Conservation (phyloP, 2,797 vertebrate genomes). For the Galaxias olidus region DNA sequence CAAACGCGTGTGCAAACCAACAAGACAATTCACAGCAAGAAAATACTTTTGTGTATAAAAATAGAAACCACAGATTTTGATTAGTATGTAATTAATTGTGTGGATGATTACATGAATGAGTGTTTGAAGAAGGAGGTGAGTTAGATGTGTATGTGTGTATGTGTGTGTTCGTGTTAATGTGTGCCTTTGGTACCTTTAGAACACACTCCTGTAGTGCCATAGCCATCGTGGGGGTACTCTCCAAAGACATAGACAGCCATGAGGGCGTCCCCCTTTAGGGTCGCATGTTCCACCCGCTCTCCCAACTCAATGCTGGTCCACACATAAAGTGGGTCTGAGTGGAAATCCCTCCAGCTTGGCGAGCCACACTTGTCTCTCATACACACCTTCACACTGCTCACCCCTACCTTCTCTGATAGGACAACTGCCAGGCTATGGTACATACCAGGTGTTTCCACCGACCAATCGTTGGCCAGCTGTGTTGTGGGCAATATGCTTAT, state of each 20-base stretch:
- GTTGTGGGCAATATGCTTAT: slow-evolving; percentile 44
- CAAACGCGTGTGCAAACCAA: background rate
- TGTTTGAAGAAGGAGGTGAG: too few species aligned
- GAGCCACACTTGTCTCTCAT: background rate
- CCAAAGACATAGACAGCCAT: slow-evolving; percentile 55
- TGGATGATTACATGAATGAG: too few species aligned
- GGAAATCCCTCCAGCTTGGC: slow-evolving; percentile 31
- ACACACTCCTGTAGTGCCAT: slow-evolving; percentile 53
- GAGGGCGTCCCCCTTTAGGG: slow-evolving; percentile 21
- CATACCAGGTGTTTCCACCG: slow-evolving; percentile 32
- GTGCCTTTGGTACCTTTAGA: slow-evolving; percentile 41
- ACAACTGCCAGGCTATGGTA: slow-evolving; percentile 32
- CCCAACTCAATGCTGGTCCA: slow-evolving; percentile 37
- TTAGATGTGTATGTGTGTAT: too few species aligned
- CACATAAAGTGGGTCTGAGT: slow-evolving; percentile 30
- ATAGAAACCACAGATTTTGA: too few species aligned
- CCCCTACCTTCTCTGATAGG: slow-evolving; percentile 36
- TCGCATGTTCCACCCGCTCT: slow-evolving; percentile 10
- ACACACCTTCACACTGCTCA: slow-evolving; percentile 9
- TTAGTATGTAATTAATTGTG: too few species aligned
- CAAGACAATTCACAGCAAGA: too few species aligned
- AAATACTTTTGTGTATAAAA: too few species aligned
- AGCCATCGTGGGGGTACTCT: slow-evolving; percentile 26
- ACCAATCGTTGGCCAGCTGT: slow-evolving; percentile 49
- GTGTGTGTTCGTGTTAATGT: too few species aligned